Base-by-base conservation (phyloP, 1,140 invertebrate genomes). In the Eupristina koningsbergeri region DNA sequence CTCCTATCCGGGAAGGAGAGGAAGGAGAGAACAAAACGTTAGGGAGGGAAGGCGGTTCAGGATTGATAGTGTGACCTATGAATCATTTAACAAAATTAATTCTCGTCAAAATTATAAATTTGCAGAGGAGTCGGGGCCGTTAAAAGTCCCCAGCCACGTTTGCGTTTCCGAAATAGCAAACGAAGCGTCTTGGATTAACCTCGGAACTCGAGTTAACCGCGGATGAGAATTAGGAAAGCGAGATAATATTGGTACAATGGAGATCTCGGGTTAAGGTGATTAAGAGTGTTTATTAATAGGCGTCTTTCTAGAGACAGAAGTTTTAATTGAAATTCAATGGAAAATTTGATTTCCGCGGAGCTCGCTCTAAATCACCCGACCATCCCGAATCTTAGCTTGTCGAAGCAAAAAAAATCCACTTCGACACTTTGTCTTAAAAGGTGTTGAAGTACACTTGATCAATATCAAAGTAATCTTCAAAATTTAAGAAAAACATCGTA, bases 261-360 rank as follows among this genome's bases (percentile, higher is more conserved):
- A 29, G 63, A 61, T 61, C 63, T 64, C 29, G 36, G 50, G 36
- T 15, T 50, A 26, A n/a, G 29, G 31, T 58, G 47, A 74, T 81
- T 74, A 74, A 73, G 79, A 71, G 29, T 53, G 50, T 74, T 76
- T 64, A 76, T 82, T 50, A 73, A 82, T 64, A 64, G 50, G 15
- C 63, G 69, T n/a, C 79, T 34, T 36, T 29, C 67, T 64, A 9
- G 39, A 34, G 41, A 58, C 53, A 39, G 22, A 83, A 83, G 71
- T 83, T 83, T 83, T 83, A 83, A 83, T 83, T 77, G 81, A 83
- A 77, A 77, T 76, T 83, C 81, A n/a, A n/a, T n/a, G n/a, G n/a
- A n/a, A n/a, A n/a, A n/a, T n/a, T n/a, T n/a, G 81, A 83, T 83
- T 75, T 69, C 64, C 73, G 29, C 29, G 71, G 15, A 50, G 61